Percentiles rank a stretch among this genome's conserved stretches.
phyloP scores from a whole-genome alignment of 2,888 invertebrate species.

The Drosophila greeni region DNA sequence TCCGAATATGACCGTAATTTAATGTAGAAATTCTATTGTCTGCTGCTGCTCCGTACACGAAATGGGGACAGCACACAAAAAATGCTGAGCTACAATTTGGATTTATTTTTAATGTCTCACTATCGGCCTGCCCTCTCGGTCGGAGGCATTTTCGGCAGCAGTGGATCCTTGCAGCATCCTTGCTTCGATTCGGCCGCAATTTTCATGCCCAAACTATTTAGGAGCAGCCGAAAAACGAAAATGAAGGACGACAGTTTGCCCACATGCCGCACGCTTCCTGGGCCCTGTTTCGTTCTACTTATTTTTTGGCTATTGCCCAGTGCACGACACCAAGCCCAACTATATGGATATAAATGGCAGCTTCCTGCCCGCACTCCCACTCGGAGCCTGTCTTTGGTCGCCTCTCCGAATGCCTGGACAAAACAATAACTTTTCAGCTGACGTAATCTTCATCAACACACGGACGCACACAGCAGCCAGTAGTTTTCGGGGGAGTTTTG shows the following conservation, averaged over 20 bases:
- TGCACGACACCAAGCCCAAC: constrained; percentile 41
- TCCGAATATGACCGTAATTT: constrained; percentile 40
- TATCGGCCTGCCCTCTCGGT: constrained; percentile 49
- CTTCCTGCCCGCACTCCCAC: constrained; percentile 22
- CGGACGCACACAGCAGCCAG: constrained; percentile 35
- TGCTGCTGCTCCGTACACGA: constrained; percentile 30
- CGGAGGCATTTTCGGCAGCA: constrained; percentile 34
- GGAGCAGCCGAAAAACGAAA: constrained; percentile 44
- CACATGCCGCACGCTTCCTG: constrained; percentile 68
- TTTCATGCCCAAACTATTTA: constrained; percentile 61
- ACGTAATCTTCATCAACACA: constrained; percentile 71
- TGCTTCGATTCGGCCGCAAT: constrained; percentile 60
- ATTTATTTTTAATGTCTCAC: constrained; percentile 64
- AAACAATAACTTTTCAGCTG: constrained; percentile 75
- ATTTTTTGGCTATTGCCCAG: constrained; percentile 24
- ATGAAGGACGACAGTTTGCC: constrained; percentile 50
- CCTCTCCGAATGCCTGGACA: constrained; percentile 48
- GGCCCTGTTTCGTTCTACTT: constrained; percentile 36
- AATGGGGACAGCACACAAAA: not conserved
- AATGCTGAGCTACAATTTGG: constrained; percentile 55
- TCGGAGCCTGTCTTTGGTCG: constrained; percentile 33
- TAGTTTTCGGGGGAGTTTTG: not conserved
- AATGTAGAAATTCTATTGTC: constrained; percentile 59
- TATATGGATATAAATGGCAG: constrained; percentile 68
- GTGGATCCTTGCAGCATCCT: constrained; percentile 28